Base-by-base conservation (phyloP, 2,113 vertebrate species). In the Bubo blakistoni region DNA sequence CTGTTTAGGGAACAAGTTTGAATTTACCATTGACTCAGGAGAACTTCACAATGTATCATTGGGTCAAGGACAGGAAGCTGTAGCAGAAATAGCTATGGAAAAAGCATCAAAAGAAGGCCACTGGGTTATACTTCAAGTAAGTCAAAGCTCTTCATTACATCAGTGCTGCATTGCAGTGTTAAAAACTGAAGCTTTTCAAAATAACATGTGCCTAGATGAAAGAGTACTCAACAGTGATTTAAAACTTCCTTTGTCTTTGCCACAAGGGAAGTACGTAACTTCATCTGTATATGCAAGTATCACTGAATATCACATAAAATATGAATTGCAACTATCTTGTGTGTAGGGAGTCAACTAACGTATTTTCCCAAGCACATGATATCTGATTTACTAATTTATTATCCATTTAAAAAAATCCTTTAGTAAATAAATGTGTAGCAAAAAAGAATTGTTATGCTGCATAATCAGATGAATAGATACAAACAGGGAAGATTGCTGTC, bases 81-180 rank as follows among this genome's bases (percentile, higher is more conserved):
- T 96, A 90, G 98, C 98, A 95, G 98, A 98, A 98, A 97, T 98
- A 92, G 98, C 98, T 77, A 97, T 98, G 98, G 97, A 98, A 97
- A 98, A 98, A 81, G 97, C 98, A 96, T 98, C 99, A 95, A 98
- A 98, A 98, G 98, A 98, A 97, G 99, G 98, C 83, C 99, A 99
- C 94, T 99, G 98, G 98, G 98, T 99, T 97, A 99, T 98, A 96
- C 95, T 99, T 97, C 99, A 99, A 99, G 98, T 99, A 98, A 97
- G 95, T 85, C 83, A 84, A 92, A 96, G 92, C 92, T 95, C 96
- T 97, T 97, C 84, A 66, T 97, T 98, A 95, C 96, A 97, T 94
- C 96, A 96, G 97, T 66, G 80, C 96, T 93, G 93, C 96, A 93
- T 38, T 96, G 95, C 91, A 51, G 93, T 87, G 91, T 84, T 95